Conservation (phyloP, 1,140 invertebrate species). For the Drosophila lowei region DNA sequence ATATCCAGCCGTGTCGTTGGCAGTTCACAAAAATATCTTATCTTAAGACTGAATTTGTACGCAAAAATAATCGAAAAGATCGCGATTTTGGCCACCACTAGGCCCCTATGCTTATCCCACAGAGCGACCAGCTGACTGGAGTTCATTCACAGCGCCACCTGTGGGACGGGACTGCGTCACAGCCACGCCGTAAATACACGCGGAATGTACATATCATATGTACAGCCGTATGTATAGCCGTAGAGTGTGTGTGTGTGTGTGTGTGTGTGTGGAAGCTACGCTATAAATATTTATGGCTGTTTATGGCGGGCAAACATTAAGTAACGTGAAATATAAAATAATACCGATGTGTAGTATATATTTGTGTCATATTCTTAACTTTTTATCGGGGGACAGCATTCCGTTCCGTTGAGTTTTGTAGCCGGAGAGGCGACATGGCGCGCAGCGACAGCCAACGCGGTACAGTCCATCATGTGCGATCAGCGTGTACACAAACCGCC, state of each 20-base stretch:
- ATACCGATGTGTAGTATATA: constrained; percentile 15
- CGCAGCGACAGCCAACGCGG: background rate
- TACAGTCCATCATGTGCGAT: constrained; percentile 7
- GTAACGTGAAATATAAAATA: constrained; percentile 13
- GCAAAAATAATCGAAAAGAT: too few species aligned
- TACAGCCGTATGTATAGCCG: background rate
- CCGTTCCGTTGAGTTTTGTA: constrained; percentile 12
- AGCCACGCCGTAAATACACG: too few species aligned
- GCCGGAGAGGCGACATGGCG: background rate
- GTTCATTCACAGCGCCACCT: constrained; percentile 6
- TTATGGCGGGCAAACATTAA: constrained; percentile 27
- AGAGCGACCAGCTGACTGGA: background rate
- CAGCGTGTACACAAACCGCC: background rate
- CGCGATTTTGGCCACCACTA: too few species aligned
- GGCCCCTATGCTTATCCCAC: too few species aligned
- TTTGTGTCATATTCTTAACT: constrained; percentile 1
- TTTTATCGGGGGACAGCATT: constrained; percentile 17
- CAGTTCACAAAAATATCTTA: too few species aligned
- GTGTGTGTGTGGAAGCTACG: background rate
- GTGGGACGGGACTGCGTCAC: too few species aligned
- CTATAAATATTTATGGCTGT: constrained; percentile 19
- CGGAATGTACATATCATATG: background rate
- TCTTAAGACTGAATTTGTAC: too few species aligned
- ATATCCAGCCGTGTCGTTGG: too few species aligned
- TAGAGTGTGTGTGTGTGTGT: background rate